These are phyloP conservation scores for Siphamia tubifer DNA, from an alignment of 2,113 vertebrate genomes.

Conservation along the genomic window DNA sequence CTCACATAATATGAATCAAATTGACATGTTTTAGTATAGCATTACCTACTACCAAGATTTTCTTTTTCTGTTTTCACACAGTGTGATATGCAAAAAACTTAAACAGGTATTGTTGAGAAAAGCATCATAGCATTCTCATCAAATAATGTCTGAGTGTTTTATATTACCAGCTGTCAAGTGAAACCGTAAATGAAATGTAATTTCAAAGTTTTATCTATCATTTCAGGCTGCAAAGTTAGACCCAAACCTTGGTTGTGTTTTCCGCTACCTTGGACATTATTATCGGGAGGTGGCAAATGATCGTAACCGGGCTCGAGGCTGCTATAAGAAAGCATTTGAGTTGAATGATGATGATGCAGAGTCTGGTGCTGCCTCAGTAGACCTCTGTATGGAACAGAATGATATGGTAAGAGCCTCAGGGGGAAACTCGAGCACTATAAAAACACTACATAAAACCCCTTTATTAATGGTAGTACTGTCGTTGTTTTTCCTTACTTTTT, in stretches of 20 bases:
- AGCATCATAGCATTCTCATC: too few relatives aligned
- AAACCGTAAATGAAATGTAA: not conserved
- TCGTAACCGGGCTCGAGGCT: conserved; percentile 87
- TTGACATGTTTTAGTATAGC: too few relatives aligned
- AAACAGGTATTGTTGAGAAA: too few relatives aligned
- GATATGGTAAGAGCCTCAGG: conserved; percentile 92
- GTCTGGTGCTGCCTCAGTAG: conserved; percentile 89
- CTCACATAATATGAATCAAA: too few relatives aligned
- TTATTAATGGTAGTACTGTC: not conserved
- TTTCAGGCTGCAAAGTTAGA: conserved; percentile 93
- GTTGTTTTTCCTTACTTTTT: not conserved
- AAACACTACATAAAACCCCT: too few relatives aligned
- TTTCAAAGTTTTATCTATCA: conserved; percentile 12
- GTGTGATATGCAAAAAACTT: too few relatives aligned
- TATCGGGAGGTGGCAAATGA: conserved; percentile 88
- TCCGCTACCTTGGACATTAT: conserved; percentile 90
- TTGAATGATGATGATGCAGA: conserved; percentile 84
- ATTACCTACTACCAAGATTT: too few relatives aligned
- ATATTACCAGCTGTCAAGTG: not conserved
- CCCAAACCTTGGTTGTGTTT: conserved; percentile 83
- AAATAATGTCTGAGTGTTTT: not conserved
- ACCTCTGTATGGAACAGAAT: conserved; percentile 88
- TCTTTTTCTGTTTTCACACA: too few relatives aligned
- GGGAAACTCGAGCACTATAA: too few relatives aligned
- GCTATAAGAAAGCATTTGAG: conserved; percentile 96